Evolutionary conservation across 2,888 invertebrate genomes (phyloP).

Genomic region (Andrena bicolor): DNA sequence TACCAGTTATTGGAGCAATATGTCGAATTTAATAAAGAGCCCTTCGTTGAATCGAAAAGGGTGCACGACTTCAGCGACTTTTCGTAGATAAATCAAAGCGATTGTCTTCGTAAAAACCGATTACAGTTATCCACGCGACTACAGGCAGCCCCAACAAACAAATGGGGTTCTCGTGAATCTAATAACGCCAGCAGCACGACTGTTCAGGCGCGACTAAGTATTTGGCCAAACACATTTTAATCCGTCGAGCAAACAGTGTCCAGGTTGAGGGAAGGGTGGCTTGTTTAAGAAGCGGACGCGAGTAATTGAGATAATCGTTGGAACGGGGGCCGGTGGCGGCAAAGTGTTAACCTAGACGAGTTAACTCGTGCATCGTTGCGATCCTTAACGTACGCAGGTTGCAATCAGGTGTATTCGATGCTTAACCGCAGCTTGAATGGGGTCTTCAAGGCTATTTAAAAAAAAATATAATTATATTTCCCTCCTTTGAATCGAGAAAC

Average conservation of each 20-base stretch:
- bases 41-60: not conserved
- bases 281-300: slow-evolving; percentile 52
- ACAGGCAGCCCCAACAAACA: slow-evolving; percentile 37
- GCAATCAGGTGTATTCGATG: slow-evolving; percentile 23
- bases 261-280: slow-evolving; percentile 26
- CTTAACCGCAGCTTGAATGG: slow-evolving; percentile 1
- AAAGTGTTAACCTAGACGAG: slow-evolving; percentile 43
- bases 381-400: slow-evolving; percentile 30
- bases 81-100: slow-evolving; percentile 37
- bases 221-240: slow-evolving; percentile 81
- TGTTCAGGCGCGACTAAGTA: slow-evolving; percentile 78
- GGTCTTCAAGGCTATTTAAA: too few relatives aligned
- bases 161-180: slow-evolving; percentile 65
- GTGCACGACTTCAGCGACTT: slow-evolving; percentile 2
- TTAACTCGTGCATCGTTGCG: slow-evolving; percentile 19
- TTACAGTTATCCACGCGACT: slow-evolving; percentile 21
- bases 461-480: too few relatives aligned
- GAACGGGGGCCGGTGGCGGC: slow-evolving; percentile 5
- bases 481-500: too few relatives aligned
- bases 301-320: slow-evolving; percentile 56
- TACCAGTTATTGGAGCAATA: too few relatives aligned
- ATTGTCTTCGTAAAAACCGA: slow-evolving; percentile 15
- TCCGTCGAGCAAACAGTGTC: slow-evolving; percentile 73
- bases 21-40: not conserved
- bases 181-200: slow-evolving; percentile 61